These are phyloP conservation scores for Osedax frankpressi DNA, from an alignment of 2,888 invertebrate species.

Conservation along the genomic window DNA sequence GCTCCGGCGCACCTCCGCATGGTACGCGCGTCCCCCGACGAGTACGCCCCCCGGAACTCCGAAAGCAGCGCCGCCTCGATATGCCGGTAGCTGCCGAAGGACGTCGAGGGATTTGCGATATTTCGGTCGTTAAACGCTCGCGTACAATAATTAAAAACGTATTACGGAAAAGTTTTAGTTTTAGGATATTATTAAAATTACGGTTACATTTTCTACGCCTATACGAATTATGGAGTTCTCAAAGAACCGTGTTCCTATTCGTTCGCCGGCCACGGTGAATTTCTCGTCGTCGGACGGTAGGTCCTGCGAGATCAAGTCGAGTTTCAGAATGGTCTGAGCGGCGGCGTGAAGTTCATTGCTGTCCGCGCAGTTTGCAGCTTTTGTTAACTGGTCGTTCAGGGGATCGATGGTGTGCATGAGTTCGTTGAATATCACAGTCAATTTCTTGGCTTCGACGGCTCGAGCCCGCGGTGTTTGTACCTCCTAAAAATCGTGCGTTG, in stretches of 20 bases:
- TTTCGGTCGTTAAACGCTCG: too few relatives aligned
- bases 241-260: too few relatives aligned
- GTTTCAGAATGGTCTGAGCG: constrained; percentile 90
- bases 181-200: too few relatives aligned
- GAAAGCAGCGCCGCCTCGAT: neutral
- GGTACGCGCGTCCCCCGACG: neutral
- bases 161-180: too few relatives aligned
- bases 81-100: neutral
- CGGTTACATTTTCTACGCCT: too few relatives aligned
- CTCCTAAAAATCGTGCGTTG: too few relatives aligned
- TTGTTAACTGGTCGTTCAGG: constrained; percentile 68
- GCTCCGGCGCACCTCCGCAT: neutral
- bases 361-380: constrained; percentile 62
- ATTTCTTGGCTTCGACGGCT: constrained; percentile 81
- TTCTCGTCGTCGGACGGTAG: constrained; percentile 55
- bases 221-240: too few relatives aligned
- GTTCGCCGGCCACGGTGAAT: neutral
- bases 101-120: too few relatives aligned
- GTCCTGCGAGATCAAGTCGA: constrained; percentile 88
- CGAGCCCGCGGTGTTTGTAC: constrained; percentile 67
- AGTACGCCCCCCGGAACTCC: neutral
- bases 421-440: constrained; percentile 80
- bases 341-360: constrained; percentile 67
- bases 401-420: constrained; percentile 75
- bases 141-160: too few relatives aligned